Evolutionary conservation across 1,140 invertebrate species (phyloP).

Genomic region (Conus betulinus): DNA sequence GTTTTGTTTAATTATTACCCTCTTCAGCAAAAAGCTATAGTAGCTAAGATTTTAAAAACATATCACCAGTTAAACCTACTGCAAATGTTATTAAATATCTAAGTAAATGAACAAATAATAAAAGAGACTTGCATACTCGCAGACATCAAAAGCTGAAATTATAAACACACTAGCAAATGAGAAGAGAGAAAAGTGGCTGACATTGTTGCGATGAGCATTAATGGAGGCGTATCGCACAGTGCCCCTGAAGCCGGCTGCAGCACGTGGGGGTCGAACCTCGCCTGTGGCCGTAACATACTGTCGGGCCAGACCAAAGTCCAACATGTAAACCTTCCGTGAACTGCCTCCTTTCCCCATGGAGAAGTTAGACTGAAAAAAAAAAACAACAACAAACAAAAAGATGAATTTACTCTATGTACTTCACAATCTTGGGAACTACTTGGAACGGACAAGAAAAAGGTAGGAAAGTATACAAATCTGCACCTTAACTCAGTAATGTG

Average conservation of each 20-base stretch:
- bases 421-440: too few relatives aligned
- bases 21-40: too few relatives aligned
- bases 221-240: constrained; percentile 99
- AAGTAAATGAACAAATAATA: not conserved
- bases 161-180: too few relatives aligned
- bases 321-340: constrained; percentile 97
- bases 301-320: constrained; percentile 98
- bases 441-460: too few relatives aligned
- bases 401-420: too few relatives aligned
- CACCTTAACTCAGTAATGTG: too few relatives aligned
- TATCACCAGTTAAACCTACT: too few relatives aligned
- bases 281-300: constrained; percentile 97
- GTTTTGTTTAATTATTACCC: too few relatives aligned
- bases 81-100: too few relatives aligned
- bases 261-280: constrained; percentile 94
- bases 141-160: not conserved
- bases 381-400: not conserved
- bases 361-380: constrained; percentile 93
- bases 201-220: constrained; percentile 99
- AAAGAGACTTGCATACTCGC: not conserved
- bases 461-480: too few relatives aligned
- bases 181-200: constrained; percentile 57
- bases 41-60: too few relatives aligned
- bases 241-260: constrained; percentile 98
- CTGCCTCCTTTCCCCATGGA: constrained; percentile 94